phyloP scores from a whole-genome alignment of 2,888 invertebrate species.

The Aporophyla lueneburgensis region DNA sequence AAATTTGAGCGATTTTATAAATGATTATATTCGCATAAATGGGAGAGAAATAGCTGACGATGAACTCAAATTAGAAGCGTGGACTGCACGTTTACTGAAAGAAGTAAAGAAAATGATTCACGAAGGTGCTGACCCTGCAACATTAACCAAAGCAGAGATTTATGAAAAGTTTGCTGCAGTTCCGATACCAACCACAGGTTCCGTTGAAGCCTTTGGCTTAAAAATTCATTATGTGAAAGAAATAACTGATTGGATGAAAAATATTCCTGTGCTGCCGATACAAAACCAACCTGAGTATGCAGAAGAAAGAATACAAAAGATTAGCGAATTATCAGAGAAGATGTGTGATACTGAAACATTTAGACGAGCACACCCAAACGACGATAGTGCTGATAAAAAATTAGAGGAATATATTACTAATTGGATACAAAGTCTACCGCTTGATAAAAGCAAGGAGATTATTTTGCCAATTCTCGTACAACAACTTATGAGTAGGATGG shows the following conservation, averaged over 20 bases:
- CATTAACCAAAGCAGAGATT: slow-evolving; percentile 68
- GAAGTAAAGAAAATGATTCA: slow-evolving; percentile 74
- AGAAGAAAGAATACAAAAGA: slow-evolving; percentile 68
- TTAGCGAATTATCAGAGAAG: slow-evolving; percentile 76
- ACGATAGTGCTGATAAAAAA: slow-evolving; percentile 62
- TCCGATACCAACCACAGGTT: slow-evolving; percentile 70
- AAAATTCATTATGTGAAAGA: slow-evolving; percentile 78
- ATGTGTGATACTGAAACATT: slow-evolving; percentile 68
- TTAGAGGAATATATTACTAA: slow-evolving; percentile 71
- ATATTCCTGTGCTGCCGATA: slow-evolving; percentile 75
- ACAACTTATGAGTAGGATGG: slow-evolving; percentile 77
- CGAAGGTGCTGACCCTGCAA: slow-evolving; percentile 62
- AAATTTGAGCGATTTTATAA: slow-evolving; percentile 76
- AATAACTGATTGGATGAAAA: slow-evolving; percentile 81
- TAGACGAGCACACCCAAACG: slow-evolving; percentile 55
- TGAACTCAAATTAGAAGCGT: slow-evolving; percentile 76
- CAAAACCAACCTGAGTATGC: slow-evolving; percentile 58
- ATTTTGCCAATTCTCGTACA: slow-evolving; percentile 69
- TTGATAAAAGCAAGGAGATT: slow-evolving; percentile 71
- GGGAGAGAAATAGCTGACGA: slow-evolving; percentile 76
- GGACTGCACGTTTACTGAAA: slow-evolving; percentile 74
- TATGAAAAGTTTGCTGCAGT: slow-evolving; percentile 69
- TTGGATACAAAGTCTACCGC: slow-evolving; percentile 77
- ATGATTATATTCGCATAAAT: slow-evolving; percentile 74
- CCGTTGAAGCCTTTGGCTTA: slow-evolving; percentile 69